These are phyloP conservation scores for Amyelois transitella DNA, from an alignment of 1,140 invertebrate genomes.

Conservation along the genomic window DNA sequence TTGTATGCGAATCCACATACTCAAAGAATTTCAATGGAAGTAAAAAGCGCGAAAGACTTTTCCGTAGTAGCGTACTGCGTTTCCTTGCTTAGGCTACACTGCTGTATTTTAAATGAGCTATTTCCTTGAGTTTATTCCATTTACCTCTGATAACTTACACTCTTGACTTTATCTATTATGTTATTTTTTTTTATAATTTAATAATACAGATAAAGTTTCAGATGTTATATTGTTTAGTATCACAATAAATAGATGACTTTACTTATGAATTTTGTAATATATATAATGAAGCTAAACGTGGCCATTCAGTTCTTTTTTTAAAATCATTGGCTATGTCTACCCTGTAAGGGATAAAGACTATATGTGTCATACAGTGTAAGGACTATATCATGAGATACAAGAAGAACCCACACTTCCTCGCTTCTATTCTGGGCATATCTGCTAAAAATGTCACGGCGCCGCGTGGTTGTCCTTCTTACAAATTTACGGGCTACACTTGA, in stretches of 20 bases:
- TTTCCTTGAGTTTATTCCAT: conserved; percentile 15
- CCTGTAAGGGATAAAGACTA: no score
- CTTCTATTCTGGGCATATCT: conserved; percentile 23
- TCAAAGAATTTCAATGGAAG: conserved; percentile 13
- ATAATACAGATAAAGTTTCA: no score
- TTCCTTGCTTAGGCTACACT: conserved; percentile 30
- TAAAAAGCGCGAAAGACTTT: conserved; percentile 27
- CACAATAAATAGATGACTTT: no score
- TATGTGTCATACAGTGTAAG: not conserved
- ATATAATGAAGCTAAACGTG: no score
- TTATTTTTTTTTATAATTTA: no score
- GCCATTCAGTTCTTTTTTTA: no score
- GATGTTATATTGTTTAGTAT: no score
- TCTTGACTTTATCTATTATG: not conserved
- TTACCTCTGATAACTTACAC: not conserved
- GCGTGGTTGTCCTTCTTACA: conserved; percentile 7
- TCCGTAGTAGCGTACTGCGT: conserved; percentile 6
- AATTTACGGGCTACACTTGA: conserved; percentile 9
- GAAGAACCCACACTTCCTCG: not conserved
- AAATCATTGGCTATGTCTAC: no score
- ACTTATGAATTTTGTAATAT: no score
- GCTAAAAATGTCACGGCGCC: conserved; percentile 30
- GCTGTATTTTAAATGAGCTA: conserved; percentile 43
- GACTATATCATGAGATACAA: not conserved
- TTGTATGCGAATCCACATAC: not conserved